Evolutionary conservation across 1,140 invertebrate genomes (phyloP), one percentile per base, ranked within the genome.

Genomic region (Bilobella aurantiaca): DNA sequence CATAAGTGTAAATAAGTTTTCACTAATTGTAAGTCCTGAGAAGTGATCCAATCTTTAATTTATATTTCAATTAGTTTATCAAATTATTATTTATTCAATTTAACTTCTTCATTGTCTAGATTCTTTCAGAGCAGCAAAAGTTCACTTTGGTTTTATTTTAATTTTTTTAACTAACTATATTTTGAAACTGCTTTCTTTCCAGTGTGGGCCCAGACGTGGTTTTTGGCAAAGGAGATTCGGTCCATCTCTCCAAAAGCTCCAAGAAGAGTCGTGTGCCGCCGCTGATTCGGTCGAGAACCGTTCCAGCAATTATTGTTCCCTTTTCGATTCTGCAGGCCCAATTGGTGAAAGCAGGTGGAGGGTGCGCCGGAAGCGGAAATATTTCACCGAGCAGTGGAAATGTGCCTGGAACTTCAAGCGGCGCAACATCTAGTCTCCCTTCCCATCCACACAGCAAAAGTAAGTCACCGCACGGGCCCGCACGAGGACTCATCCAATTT

Each of bases 281-380:
- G 0, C 79, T 93, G 67, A 79, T 92, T 59, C 83, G 89, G 67
- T 92, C 90, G 14, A 82, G 89, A 72, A 93, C 91, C 3, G 79
- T 93, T 56, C 91, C 91, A 21, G 88, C 90, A 60, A 93, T 93
- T 74, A 86, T 93, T n/a, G 86, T 89, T 32, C 90, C 90, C 2
- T 82, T 92, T 73, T 90, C 82, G 73, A 89, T 91, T 69, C 81
- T 91, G 21, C 88, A 91, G 72, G 87, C 89, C 61, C 74, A 67
- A 73, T 72, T 67, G 68, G 75, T 58, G 72, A 74, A 58, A 72
- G 71, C 31, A 71, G 71, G 63, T 70, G 58, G 58, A 8, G 58
- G 58, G 8, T 29, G 29, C 25, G 58, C 58, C 31, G 58, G 58
- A 59, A 59, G 23, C 25, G 49, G 49, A 5, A 12, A 12, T 18